Conservation (phyloP, 2,797 vertebrate genomes). For the Thalassophryne amazonica region DNA sequence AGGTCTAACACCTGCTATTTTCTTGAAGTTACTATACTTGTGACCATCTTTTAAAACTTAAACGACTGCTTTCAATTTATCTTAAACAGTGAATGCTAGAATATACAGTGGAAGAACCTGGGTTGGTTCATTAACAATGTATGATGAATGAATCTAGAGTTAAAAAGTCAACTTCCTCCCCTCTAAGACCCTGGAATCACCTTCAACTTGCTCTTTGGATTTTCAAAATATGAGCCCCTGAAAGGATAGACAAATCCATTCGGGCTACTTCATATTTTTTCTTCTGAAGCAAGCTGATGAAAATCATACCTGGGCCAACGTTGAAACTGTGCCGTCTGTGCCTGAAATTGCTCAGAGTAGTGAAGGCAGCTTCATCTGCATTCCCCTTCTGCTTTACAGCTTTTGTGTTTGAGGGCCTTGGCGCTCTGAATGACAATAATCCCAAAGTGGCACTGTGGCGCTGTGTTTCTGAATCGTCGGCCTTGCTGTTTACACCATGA, state of each 20-base stretch:
- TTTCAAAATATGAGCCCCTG: conserved; percentile 34
- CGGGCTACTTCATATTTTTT: conserved; percentile 32
- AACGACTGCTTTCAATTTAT: too few species aligned
- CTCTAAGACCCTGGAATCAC: conserved; percentile 12
- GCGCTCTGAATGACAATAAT: conserved; percentile 64
- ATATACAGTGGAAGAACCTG: conserved; percentile 6
- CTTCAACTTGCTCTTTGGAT: conserved; percentile 16
- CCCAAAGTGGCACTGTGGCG: conserved; percentile 33
- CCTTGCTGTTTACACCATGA: conserved; percentile 24
- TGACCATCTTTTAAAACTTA: too few species aligned
- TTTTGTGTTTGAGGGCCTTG: conserved; percentile 49
- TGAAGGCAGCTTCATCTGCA: conserved; percentile 61
- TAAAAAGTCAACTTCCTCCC: conserved; percentile 26
- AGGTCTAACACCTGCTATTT: too few species aligned
- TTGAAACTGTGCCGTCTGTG: conserved; percentile 32
- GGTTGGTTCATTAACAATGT: conserved; percentile 46
- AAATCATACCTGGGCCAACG: conserved; percentile 69
- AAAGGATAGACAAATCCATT: conserved; percentile 43
- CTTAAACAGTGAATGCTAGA: conserved; percentile 17
- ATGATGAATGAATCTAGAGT: conserved; percentile 50
- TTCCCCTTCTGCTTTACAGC: conserved; percentile 58
- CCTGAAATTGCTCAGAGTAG: conserved; percentile 48
- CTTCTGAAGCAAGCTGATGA: conserved; percentile 37
- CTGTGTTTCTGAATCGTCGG: conserved; percentile 30
- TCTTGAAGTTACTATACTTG: too few species aligned